These are phyloP conservation scores for Tupaia tana DNA, from an alignment of 2,113 vertebrate species.

Conservation along the genomic window DNA sequence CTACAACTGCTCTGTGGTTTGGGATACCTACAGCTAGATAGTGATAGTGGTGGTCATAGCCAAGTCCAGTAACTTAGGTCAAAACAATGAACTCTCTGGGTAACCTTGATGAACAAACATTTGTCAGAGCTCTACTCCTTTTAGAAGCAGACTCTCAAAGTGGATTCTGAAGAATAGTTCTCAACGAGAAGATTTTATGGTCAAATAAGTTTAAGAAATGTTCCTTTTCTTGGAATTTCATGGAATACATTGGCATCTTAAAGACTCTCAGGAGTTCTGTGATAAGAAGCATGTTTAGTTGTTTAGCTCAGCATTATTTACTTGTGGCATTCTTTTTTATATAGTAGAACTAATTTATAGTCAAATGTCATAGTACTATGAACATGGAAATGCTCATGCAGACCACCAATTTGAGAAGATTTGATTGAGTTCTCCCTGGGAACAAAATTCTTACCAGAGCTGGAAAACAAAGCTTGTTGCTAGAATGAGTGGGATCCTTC, in stretches of 20 bases:
- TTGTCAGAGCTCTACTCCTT: neutral
- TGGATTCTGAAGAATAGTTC: neutral
- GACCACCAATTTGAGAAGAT: neutral
- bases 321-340: neutral
- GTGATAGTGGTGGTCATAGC: neutral
- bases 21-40: neutral
- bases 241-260: neutral
- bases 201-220: neutral
- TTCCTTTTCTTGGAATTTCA: neutral
- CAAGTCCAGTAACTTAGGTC: neutral
- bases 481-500: neutral
- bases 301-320: neutral
- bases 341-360: neutral
- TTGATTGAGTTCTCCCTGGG: neutral
- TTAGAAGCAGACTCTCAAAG: neutral
- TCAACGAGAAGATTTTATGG: neutral
- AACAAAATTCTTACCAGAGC: neutral
- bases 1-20: neutral
- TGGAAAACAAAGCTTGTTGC: slow-evolving; percentile 7
- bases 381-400: neutral
- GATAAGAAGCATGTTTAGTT: neutral
- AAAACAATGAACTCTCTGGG: neutral
- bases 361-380: neutral
- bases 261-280: neutral
- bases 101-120: neutral